Evolutionary conservation across 2,113 vertebrate species (phyloP).

Genomic region (Anolis carolinensis): DNA sequence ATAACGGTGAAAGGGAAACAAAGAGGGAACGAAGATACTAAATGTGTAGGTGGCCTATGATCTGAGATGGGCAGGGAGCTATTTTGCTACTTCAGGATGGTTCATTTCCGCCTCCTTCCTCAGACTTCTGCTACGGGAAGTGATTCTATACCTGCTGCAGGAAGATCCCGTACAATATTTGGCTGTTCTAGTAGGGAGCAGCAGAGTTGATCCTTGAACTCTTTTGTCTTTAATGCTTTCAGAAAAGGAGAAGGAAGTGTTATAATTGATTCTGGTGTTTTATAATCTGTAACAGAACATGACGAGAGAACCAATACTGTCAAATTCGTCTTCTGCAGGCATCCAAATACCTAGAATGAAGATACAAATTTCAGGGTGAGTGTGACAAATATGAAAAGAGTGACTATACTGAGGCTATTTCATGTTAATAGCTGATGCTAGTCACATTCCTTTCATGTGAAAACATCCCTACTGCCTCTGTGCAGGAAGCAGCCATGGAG

Average conservation of each 20-base stretch:
- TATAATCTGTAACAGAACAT: slow-evolving; percentile 87
- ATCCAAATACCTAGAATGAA: slow-evolving; percentile 83
- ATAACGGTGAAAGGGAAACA: not conserved
- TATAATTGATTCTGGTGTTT: slow-evolving; percentile 81
- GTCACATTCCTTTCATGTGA: not conserved
- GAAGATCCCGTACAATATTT: slow-evolving; percentile 88
- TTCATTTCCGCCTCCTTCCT: no score
- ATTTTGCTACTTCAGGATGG: no score
- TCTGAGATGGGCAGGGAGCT: no score
- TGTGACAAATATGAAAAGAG: not conserved
- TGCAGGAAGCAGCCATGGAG: no score
- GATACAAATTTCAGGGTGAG: not conserved
- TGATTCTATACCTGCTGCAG: slow-evolving; percentile 86
- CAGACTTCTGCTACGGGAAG: not conserved
- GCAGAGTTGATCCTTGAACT: slow-evolving; percentile 67
- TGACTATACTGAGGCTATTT: not conserved
- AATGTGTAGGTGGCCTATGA: no score
- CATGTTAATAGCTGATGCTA: not conserved
- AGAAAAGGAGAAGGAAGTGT: slow-evolving; percentile 85
- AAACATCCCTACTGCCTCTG: not conserved
- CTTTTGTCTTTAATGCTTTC: slow-evolving; percentile 83
- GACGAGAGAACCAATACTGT: slow-evolving; percentile 87
- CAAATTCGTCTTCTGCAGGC: slow-evolving; percentile 77
- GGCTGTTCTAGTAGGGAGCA: slow-evolving; percentile 89
- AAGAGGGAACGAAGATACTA: rapidly evolving